A percentile compares a stretch with the other conserved stretches of the same genome.
Evolutionary conservation across 92 coral and sea anemone genomes (phyloP).

Genomic region (Ricordea florida): DNA sequence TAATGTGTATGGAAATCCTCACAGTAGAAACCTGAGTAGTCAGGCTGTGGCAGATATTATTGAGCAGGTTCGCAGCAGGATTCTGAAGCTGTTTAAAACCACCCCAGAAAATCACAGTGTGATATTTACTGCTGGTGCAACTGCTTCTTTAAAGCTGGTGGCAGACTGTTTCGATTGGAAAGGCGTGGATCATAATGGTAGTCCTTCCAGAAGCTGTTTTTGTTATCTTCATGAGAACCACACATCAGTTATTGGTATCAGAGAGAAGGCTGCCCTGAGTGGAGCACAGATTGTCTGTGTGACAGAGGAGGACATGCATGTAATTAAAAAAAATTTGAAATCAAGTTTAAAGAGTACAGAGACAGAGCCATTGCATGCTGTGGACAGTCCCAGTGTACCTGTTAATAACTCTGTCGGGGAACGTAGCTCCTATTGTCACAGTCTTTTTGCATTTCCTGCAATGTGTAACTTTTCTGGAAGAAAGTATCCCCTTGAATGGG

Average conservation of each 20-base stretch:
- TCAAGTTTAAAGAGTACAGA: too few species aligned
- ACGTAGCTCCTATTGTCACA: slow-evolving; percentile 9
- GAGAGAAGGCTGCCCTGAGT: slow-evolving; percentile 71
- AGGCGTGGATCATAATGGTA: neutral
- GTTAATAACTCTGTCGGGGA: neutral
- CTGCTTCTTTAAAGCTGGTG: slow-evolving; percentile 76
- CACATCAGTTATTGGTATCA: slow-evolving; percentile 95
- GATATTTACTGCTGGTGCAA: slow-evolving; percentile 90
- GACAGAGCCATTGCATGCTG: too few species aligned
- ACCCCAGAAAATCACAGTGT: slow-evolving; percentile 76
- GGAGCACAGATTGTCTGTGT: slow-evolving; percentile 74
- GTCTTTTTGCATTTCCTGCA: slow-evolving; percentile 91
- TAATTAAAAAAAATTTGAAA: too few species aligned
- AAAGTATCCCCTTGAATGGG: slow-evolving; percentile 84
- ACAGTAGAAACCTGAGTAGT: slow-evolving; percentile 88
- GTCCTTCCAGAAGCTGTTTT: slow-evolving; percentile 50
- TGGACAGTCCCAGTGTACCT: too few species aligned
- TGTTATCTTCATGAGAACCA: slow-evolving; percentile 85
- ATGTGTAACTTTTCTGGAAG: slow-evolving; percentile 96
- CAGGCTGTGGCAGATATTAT: slow-evolving; percentile 68
- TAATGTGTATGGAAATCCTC: slow-evolving; percentile 94
- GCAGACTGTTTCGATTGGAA: slow-evolving; percentile 88
- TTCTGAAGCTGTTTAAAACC: slow-evolving; percentile 83
- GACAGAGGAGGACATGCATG: slow-evolving; percentile 47
- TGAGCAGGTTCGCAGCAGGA: slow-evolving; percentile 77